Conservation (phyloP, 2,113 vertebrate genomes). For the Lichenostomus cassidix region DNA sequence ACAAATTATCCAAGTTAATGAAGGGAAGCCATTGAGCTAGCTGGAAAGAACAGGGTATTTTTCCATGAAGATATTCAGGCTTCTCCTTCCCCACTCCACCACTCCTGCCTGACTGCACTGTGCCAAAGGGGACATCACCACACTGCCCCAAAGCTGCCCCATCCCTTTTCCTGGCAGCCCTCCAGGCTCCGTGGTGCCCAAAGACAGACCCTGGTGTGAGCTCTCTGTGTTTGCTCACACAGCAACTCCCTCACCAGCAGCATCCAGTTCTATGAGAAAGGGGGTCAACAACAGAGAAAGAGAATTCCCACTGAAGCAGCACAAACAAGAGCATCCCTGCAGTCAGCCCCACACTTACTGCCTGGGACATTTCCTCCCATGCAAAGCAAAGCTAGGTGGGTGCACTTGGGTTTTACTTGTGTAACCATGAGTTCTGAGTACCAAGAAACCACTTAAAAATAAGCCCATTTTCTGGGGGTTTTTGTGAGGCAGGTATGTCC, state of each 20-base stretch:
- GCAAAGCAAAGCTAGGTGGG: not conserved
- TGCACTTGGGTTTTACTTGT: not conserved
- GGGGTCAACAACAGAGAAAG: not conserved
- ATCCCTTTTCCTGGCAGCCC: rapidly evolving
- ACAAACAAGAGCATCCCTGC: not conserved
- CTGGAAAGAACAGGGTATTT: not conserved
- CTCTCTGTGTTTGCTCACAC: not conserved
- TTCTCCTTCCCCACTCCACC: not conserved
- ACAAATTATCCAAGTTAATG: not conserved
- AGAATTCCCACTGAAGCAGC: rapidly evolving
- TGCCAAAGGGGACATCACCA: rapidly evolving
- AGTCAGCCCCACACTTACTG: not conserved
- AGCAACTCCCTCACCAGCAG: not conserved
- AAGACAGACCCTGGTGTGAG: not conserved
- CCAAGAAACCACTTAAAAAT: not conserved
- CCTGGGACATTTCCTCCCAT: rapidly evolving
- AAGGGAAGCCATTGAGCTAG: not conserved
- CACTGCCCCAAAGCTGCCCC: not conserved
- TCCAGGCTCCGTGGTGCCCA: not conserved
- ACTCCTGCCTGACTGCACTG: too few relatives aligned
- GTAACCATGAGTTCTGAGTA: not conserved
- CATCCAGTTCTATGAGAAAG: not conserved
- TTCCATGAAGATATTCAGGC: not conserved
- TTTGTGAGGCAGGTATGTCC: not conserved
- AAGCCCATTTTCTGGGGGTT: not conserved